Conservation (phyloP, 2,888 invertebrate genomes). For the Mylabris sibirica region DNA sequence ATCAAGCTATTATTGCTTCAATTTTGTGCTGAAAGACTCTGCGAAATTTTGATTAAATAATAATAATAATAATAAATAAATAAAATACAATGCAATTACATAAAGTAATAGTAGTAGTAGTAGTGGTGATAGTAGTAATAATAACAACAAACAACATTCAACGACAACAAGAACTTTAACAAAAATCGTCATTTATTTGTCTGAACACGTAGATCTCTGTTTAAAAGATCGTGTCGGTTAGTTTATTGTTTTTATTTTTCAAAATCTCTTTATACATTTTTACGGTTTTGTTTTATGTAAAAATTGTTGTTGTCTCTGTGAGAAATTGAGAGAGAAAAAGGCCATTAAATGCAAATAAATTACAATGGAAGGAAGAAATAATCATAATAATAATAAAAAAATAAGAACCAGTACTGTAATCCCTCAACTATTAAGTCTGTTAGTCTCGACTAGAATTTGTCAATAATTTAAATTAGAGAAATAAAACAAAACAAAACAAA, state of each 20-base stretch:
- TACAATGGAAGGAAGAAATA: constrained; percentile 28
- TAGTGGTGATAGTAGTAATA: background rate
- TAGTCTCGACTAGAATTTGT: constrained; percentile 39
- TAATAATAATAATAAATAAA: background rate
- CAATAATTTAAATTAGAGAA: constrained; percentile 20
- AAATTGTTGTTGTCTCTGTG: constrained; percentile 1
- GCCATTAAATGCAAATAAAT: constrained; percentile 34
- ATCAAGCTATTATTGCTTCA: background rate
- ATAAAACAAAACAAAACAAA: constrained; percentile 15
- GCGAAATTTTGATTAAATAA: background rate
- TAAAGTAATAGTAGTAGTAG: background rate
- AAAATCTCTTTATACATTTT: background rate
- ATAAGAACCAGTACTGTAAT: constrained; percentile 28
- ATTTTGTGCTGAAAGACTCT: background rate
- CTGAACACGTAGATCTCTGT: constrained; percentile 37
- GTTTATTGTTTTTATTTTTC: background rate
- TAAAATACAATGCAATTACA: background rate
- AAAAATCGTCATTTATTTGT: constrained; percentile 42
- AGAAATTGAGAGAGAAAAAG: background rate
- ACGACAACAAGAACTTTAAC: constrained; percentile 8
- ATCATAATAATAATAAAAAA: constrained; percentile 22
- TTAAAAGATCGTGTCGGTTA: constrained; percentile 32
- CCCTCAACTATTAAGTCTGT: constrained; percentile 30
- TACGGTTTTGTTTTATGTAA: background rate
- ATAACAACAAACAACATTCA: constrained; percentile 5